A percentile compares a stretch with the other conserved stretches of the same genome.
Conservation (phyloP, 2,797 vertebrate species). For the Notolepis coatsorum region DNA sequence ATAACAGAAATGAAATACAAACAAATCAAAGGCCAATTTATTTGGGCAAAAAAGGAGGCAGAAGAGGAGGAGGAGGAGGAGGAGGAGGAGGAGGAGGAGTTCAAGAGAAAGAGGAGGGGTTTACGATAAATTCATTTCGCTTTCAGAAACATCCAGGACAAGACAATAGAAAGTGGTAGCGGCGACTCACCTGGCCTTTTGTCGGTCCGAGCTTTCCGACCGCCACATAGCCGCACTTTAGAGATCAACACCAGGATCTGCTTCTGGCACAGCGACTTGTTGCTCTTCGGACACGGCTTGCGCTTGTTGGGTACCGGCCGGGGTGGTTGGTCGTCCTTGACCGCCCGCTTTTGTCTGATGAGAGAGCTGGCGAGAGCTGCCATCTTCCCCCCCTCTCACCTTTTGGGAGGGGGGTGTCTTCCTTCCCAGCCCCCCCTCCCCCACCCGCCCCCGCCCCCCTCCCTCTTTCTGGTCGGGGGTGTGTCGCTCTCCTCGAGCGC, state of each 20-base stretch:
- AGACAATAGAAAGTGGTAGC: slow-evolving; percentile 22
- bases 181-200: slow-evolving; percentile 86
- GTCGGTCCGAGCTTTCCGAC: slow-evolving; percentile 82
- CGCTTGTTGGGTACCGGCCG: slow-evolving; percentile 88
- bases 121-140: too few relatives aligned
- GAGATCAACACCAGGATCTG: slow-evolving; percentile 91
- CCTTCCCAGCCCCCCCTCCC: slow-evolving; percentile 50
- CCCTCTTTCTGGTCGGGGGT: slow-evolving; percentile 47
- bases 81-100: slow-evolving; percentile 2
- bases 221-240: slow-evolving; percentile 90
- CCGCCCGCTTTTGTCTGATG: slow-evolving; percentile 93
- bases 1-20: too few relatives aligned
- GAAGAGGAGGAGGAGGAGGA: too few relatives aligned
- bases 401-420: slow-evolving; percentile 83
- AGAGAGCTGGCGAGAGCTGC: slow-evolving; percentile 93
- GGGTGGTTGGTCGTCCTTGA: slow-evolving; percentile 88
- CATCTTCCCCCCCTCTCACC: slow-evolving; percentile 88
- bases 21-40: too few relatives aligned
- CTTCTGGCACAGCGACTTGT: slow-evolving; percentile 94
- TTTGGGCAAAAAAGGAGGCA: too few relatives aligned
- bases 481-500: slow-evolving; percentile 51
- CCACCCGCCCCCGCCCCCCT: slow-evolving; percentile 47
- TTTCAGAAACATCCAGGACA: too few relatives aligned
- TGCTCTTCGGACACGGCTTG: slow-evolving; percentile 90
- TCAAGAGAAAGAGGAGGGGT: slow-evolving; percentile 11